Percentiles rank a stretch among this genome's conserved stretches.
Conservation (phyloP, 2,113 vertebrate genomes). For the Noctilio leporinus region DNA sequence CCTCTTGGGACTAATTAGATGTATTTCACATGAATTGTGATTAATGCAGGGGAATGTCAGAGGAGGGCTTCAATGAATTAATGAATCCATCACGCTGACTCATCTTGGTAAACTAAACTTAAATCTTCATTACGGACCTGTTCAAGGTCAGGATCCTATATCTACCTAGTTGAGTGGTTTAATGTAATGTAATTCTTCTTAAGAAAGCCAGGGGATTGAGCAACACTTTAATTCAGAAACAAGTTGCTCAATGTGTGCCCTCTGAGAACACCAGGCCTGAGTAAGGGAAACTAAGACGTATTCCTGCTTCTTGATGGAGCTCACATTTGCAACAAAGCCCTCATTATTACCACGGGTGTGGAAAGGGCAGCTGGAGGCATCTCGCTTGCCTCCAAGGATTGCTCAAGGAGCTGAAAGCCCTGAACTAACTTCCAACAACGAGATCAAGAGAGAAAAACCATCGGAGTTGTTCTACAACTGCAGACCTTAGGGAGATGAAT, state of each 20-base stretch:
- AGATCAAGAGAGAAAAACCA: not conserved
- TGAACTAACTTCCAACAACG: not conserved
- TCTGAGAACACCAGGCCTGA: constrained; percentile 2
- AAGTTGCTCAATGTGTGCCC: constrained; percentile 33
- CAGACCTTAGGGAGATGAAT: not conserved
- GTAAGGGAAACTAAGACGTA: not conserved
- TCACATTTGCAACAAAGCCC: not conserved
- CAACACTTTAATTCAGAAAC: constrained; percentile 60
- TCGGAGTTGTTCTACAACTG: not conserved
- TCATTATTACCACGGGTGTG: not conserved
- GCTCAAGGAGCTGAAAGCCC: not conserved
- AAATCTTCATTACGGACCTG: not conserved
- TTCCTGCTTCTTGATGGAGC: not conserved
- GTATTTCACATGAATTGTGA: constrained; percentile 51
- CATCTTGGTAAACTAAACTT: not conserved
- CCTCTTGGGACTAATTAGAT: constrained; percentile 43
- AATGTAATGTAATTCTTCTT: constrained; percentile 11
- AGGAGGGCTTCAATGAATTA: constrained; percentile 48
- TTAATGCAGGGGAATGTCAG: constrained; percentile 46
- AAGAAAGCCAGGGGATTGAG: constrained; percentile 41
- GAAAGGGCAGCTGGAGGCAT: not conserved
- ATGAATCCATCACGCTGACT: constrained; percentile 45
- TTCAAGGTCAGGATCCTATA: not conserved
- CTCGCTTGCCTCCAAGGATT: not conserved
- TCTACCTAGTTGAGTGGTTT: not conserved